Percentiles rank a stretch among this genome's conserved stretches.
These are phyloP conservation scores for Diphyllodes magnificus DNA, from an alignment of 2,113 vertebrate genomes.

Conservation along the genomic window DNA sequence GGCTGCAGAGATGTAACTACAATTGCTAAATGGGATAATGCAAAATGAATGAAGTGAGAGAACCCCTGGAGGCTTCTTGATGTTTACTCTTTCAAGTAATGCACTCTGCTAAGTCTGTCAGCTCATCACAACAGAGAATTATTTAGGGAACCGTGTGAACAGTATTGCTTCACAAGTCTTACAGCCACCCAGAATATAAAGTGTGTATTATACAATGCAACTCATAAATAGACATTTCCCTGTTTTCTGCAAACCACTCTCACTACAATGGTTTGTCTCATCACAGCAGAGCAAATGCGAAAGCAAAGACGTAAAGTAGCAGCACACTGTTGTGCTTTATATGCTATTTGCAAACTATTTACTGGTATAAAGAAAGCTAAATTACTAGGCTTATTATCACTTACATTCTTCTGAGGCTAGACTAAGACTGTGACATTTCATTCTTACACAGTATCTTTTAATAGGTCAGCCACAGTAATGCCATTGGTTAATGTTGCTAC, in stretches of 20 bases:
- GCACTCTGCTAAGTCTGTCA: constrained; percentile 21
- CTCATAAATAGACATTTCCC: background rate
- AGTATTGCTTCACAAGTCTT: background rate
- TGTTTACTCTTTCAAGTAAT: constrained; percentile 46
- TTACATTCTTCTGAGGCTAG: background rate
- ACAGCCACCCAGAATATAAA: background rate
- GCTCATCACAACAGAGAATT: constrained; percentile 35
- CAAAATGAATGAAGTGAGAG: constrained; percentile 29
- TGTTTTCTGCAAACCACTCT: background rate
- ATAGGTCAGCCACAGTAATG: background rate
- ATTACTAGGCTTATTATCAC: background rate
- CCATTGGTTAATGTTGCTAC: background rate
- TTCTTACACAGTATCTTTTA: background rate
- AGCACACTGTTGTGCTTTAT: background rate
- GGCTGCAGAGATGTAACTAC: constrained; percentile 20
- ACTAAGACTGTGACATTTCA: background rate
- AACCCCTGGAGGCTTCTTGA: constrained; percentile 2
- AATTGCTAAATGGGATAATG: constrained; percentile 15
- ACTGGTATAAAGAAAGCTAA: background rate
- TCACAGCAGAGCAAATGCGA: background rate
- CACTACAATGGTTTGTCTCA: background rate
- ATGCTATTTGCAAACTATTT: background rate
- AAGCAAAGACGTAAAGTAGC: background rate
- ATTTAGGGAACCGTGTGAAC: constrained; percentile 21
- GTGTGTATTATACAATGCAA: background rate